Evolutionary conservation across 2,797 vertebrate species (phyloP).

Genomic region (Pangasius mekongensis): DNA sequence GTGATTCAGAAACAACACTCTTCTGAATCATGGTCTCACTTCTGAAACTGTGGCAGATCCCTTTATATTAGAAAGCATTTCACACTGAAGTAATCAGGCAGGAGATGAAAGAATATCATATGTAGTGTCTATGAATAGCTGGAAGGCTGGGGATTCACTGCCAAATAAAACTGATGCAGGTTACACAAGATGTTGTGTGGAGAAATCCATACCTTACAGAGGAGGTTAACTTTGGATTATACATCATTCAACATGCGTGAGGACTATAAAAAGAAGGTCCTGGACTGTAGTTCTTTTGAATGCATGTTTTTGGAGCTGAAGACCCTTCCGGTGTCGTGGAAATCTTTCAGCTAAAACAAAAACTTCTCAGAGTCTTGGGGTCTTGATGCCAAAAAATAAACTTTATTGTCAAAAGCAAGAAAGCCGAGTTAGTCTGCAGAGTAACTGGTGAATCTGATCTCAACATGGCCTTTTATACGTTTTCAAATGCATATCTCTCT

Average conservation of each 20-base stretch:
- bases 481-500: no score
- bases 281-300: no score
- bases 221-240: not conserved
- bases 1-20: not conserved
- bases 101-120: not conserved
- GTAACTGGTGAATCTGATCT: no score
- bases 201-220: not conserved
- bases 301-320: no score
- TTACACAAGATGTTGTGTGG: not conserved
- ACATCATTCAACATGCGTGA: not conserved
- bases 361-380: no score
- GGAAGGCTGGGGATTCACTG: not conserved
- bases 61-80: not conserved
- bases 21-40: not conserved
- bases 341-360: no score
- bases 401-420: no score
- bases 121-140: not conserved
- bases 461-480: no score
- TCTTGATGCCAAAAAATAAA: no score
- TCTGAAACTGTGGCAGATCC: not conserved
- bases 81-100: not conserved
- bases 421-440: no score
- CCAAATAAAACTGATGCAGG: not conserved
- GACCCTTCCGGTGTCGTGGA: no score
- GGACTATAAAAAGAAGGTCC: no score